Percentiles rank a stretch among this genome's conserved stretches.
Conservation (phyloP, 2,888 invertebrate genomes). For the Calameuta idolon region DNA sequence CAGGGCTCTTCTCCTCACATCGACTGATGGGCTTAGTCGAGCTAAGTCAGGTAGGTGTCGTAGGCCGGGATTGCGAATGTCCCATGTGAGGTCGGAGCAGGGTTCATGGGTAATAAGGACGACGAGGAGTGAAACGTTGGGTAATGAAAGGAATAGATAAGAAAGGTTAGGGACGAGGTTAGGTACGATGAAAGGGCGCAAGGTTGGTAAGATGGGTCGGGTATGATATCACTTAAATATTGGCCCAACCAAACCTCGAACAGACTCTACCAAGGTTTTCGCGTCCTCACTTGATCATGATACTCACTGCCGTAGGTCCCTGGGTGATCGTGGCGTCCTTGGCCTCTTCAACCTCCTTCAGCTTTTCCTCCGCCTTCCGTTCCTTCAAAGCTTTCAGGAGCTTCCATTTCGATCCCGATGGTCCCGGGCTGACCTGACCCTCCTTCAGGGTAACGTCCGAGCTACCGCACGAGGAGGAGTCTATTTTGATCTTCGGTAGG, state of each 20-base stretch:
- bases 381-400: constrained; percentile 90
- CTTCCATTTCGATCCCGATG: constrained; percentile 90
- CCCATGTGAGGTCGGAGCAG: background rate
- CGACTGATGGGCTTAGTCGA: background rate
- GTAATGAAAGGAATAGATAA: background rate
- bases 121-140: background rate
- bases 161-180: background rate
- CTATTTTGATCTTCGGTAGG: constrained; percentile 70
- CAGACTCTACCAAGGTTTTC: constrained; percentile 61
- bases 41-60: background rate
- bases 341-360: constrained; percentile 68
- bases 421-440: constrained; percentile 67
- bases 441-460: constrained; percentile 62
- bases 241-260: constrained; percentile 55
- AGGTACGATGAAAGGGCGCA: background rate
- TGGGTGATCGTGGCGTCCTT: constrained; percentile 51
- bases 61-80: background rate
- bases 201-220: background rate
- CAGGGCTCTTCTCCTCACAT: background rate
- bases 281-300: constrained; percentile 64
- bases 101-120: background rate
- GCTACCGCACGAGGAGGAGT: constrained; percentile 61
- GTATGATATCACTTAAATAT: constrained; percentile 5
- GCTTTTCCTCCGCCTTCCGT: constrained; percentile 88
- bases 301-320: constrained; percentile 63